phyloP scores from a whole-genome alignment of 2,797 vertebrate species.

The Xenopus petersii region DNA sequence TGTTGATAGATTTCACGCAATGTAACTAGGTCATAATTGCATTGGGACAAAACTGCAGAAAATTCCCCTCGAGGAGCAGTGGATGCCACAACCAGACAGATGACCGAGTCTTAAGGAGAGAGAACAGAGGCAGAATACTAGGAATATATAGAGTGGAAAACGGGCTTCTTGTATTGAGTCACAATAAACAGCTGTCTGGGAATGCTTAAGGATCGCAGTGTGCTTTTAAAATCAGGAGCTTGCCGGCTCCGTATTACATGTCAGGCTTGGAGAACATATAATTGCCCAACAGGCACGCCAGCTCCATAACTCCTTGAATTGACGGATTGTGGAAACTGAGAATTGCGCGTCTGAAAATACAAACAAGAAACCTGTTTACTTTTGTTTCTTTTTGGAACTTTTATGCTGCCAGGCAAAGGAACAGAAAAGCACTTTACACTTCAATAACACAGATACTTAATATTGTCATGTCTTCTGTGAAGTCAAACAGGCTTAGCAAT shows the following conservation, averaged over 20 bases:
- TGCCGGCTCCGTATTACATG: constrained; percentile 28
- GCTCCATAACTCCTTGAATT: constrained; percentile 14
- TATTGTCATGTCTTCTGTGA: too few relatives aligned
- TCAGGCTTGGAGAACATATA: constrained; percentile 15
- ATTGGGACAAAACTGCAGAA: constrained; percentile 6
- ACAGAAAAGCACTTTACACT: background rate
- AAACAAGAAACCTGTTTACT: constrained; percentile 26
- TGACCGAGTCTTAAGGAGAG: background rate
- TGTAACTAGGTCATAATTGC: constrained; percentile 22
- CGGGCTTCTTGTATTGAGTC: constrained; percentile 3
- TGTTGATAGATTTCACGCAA: constrained; percentile 22
- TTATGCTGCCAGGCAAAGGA: constrained; percentile 15
- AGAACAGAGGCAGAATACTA: background rate
- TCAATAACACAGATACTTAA: too few relatives aligned
- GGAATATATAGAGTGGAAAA: background rate
- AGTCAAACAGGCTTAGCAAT: too few relatives aligned
- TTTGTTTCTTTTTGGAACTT: constrained; percentile 15
- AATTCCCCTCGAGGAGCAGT: constrained; percentile 5
- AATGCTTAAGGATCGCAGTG: constrained; percentile 15
- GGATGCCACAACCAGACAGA: constrained; percentile 1
- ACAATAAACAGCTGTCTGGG: constrained; percentile 16
- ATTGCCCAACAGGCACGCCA: constrained; percentile 7
- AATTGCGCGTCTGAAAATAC: background rate
- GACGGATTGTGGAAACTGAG: constrained; percentile 7
- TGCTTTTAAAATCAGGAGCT: constrained; percentile 23